Percentiles rank a stretch among this genome's conserved stretches.
Conservation (phyloP, 2,113 vertebrate genomes). For the Entomyzon cyanotis region DNA sequence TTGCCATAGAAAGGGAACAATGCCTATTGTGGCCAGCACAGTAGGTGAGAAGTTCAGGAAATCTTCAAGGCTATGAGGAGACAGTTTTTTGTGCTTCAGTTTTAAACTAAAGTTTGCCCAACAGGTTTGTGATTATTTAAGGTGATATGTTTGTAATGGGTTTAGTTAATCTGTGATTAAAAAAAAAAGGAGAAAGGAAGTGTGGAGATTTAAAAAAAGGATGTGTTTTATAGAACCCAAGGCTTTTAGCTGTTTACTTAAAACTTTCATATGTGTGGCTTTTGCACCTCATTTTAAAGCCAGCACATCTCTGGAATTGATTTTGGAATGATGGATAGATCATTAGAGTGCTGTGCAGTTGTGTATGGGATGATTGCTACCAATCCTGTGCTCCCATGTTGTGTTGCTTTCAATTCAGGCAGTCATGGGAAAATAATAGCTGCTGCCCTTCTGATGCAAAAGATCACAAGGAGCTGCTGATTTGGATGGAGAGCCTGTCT, state of each 20-base stretch:
- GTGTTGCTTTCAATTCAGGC: not conserved
- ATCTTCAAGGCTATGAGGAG: not conserved
- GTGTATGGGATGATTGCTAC: not conserved
- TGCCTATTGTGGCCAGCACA: not conserved
- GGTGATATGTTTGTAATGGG: not conserved
- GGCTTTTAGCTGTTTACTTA: not conserved
- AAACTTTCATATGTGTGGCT: not conserved
- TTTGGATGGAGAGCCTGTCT: constrained; percentile 7
- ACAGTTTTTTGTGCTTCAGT: not conserved
- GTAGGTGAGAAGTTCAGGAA: not conserved
- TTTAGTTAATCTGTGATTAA: not conserved
- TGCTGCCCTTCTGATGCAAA: not conserved
- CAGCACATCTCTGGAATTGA: not conserved
- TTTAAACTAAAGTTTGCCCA: not conserved
- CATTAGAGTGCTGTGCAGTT: not conserved
- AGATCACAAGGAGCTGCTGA: not conserved
- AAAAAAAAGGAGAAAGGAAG: not conserved
- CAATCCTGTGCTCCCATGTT: not conserved
- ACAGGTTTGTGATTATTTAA: not conserved
- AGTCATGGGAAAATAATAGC: not conserved
- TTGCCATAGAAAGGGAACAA: not conserved
- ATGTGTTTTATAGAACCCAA: not conserved
- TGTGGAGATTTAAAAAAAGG: not conserved
- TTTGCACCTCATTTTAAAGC: constrained; percentile 30
- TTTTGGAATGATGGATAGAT: constrained; percentile 1